These are phyloP conservation scores for Bedellia somnulentella DNA, from an alignment of 2,888 invertebrate species.

Conservation along the genomic window DNA sequence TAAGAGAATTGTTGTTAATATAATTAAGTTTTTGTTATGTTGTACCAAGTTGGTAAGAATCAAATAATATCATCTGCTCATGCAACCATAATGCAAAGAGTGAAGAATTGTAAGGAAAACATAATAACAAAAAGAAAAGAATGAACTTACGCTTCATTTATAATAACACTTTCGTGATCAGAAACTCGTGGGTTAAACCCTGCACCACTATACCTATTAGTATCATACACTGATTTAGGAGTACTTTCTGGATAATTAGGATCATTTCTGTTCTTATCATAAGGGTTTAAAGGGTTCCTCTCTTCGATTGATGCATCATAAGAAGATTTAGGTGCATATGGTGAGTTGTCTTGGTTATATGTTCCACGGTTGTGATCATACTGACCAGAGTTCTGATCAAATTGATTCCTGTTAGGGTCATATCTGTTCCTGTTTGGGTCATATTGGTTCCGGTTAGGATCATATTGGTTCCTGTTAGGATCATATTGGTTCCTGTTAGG, in stretches of 20 bases:
- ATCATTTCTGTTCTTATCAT: slow-evolving; percentile 18
- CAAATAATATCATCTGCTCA: too few species aligned
- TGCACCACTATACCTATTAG: slow-evolving; percentile 21
- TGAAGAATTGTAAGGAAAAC: too few species aligned
- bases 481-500: slow-evolving; percentile 18
- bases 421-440: slow-evolving; percentile 8
- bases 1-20: too few species aligned
- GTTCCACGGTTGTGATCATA: slow-evolving; percentile 8
- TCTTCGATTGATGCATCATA: slow-evolving; percentile 4
- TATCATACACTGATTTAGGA: slow-evolving; percentile 32
- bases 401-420: slow-evolving; percentile 7
- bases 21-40: too few species aligned
- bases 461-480: slow-evolving; percentile 13
- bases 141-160: slow-evolving; percentile 63
- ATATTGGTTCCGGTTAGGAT: slow-evolving; percentile 5
- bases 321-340: slow-evolving; percentile 5
- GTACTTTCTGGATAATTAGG: slow-evolving; percentile 25
- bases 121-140: too few species aligned
- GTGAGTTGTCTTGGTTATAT: slow-evolving; percentile 1
- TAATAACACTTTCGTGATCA: slow-evolving; percentile 52
- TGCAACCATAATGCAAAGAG: too few species aligned
- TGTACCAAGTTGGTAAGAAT: too few species aligned
- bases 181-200: slow-evolving; percentile 26
- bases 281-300: too few species aligned
- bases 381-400: slow-evolving; percentile 6